Base-by-base conservation (phyloP, 2,113 vertebrate species). In the Tursiops truncatus region DNA sequence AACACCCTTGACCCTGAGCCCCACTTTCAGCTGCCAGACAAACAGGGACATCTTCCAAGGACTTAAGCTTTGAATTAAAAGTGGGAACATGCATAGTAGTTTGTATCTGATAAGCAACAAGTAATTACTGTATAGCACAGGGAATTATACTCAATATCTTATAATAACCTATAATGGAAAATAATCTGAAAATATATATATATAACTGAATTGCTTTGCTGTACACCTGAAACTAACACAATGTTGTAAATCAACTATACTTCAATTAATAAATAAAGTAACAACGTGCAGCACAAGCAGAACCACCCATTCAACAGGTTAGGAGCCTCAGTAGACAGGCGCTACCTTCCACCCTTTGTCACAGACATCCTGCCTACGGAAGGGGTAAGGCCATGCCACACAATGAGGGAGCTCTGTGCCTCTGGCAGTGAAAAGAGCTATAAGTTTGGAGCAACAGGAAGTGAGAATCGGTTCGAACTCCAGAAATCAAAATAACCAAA, bases 281-380 rank as follows among this genome's bases (percentile, higher is more conserved):
- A 63, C 74, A 58, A 65, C 1, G 0, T 68, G 79, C 38, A 77
- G 9, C 70, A 47, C 18, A 65, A 36, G 47, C 67, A 96, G 60
- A 94, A 47, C 83, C 36, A 56, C 74, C 23, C 71, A 38, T 26
- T 90, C 76, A 82, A 14, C 26, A 94, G 83, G 50, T 83, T 96
- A 83, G 65, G 38, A 76, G 86, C 77, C 89, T 83, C 94, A 47
- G 79, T 84, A 83, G 93, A 65, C 86, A 94, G 56, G 58, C 58
- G 4, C 58, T 67, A 5, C 95, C 96, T 98, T 97, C 98, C 94
- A 95, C 94, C 89, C 62, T 97, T 97, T 97, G 98, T 98, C 86
- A 89, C 5, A 60, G 31, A 79, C 89, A 96, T 97, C 97, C 98
- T 97, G 97, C 74, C 68, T 96, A 28, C 58, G 83, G 97, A 97